These are phyloP conservation scores for Porphyrio hochstetteri DNA, from an alignment of 2,113 vertebrate species.

Conservation along the genomic window DNA sequence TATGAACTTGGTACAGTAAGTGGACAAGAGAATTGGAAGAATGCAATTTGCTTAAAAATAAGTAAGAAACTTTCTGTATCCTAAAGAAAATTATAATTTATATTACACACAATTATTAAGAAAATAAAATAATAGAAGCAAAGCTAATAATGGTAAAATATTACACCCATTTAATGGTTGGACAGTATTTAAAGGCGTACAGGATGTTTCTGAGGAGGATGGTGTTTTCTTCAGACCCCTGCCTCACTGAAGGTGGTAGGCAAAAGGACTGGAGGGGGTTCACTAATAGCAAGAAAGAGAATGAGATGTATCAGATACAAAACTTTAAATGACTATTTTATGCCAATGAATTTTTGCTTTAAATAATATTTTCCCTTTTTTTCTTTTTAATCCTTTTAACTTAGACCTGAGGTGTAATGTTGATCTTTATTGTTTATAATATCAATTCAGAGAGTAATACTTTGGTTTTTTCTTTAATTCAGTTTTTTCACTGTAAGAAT, in stretches of 20 bases:
- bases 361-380: background rate
- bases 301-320: background rate
- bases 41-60: background rate
- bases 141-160: background rate
- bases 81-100: background rate
- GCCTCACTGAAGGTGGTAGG: background rate
- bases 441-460: background rate
- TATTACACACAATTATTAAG: background rate
- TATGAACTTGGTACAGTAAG: background rate
- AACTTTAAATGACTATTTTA: background rate
- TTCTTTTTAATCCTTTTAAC: background rate
- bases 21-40: background rate
- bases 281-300: background rate
- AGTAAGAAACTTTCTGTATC: background rate
- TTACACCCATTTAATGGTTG: background rate
- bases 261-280: background rate
- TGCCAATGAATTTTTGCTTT: background rate
- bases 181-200: background rate
- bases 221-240: background rate
- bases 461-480: background rate
- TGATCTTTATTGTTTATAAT: background rate
- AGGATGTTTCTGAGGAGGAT: background rate
- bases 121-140: background rate
- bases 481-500: background rate
- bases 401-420: background rate